phyloP scores from a whole-genome alignment of 2,888 invertebrate genomes.

The Shargacucullia verbasci region DNA sequence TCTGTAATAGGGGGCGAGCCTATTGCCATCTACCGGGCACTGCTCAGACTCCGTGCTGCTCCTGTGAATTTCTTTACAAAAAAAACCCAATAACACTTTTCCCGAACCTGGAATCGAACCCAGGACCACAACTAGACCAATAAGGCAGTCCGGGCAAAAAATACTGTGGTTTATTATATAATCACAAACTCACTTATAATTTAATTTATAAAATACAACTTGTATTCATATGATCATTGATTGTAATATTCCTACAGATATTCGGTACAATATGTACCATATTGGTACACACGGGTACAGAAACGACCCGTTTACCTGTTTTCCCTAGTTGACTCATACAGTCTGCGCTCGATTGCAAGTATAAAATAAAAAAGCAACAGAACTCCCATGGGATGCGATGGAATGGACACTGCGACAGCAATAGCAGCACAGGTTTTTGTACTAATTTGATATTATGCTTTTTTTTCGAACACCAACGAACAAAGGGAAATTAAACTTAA shows the following conservation, averaged over 20 bases:
- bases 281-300: constrained; percentile 14
- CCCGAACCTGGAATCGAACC: too few relatives aligned
- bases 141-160: too few relatives aligned
- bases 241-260: background rate
- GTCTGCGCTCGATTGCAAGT: constrained; percentile 30
- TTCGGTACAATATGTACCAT: constrained; percentile 1
- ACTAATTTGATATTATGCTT: constrained; percentile 42
- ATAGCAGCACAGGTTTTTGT: constrained; percentile 35
- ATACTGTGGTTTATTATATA: too few relatives aligned
- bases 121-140: too few relatives aligned
- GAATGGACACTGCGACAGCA: constrained; percentile 45
- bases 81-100: too few relatives aligned
- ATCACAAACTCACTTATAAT: too few relatives aligned
- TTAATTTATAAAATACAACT: too few relatives aligned
- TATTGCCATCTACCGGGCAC: too few relatives aligned
- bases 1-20: too few relatives aligned
- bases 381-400: constrained; percentile 42
- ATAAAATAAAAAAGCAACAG: constrained; percentile 32
- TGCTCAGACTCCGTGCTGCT: too few relatives aligned
- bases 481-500: constrained; percentile 37
- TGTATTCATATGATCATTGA: background rate
- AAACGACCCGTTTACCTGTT: constrained; percentile 3
- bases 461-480: constrained; percentile 17
- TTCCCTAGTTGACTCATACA: constrained; percentile 32
- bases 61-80: too few relatives aligned